Evolutionary conservation across 2,797 vertebrate genomes (phyloP).

Genomic region (Hozukius guyotensis): DNA sequence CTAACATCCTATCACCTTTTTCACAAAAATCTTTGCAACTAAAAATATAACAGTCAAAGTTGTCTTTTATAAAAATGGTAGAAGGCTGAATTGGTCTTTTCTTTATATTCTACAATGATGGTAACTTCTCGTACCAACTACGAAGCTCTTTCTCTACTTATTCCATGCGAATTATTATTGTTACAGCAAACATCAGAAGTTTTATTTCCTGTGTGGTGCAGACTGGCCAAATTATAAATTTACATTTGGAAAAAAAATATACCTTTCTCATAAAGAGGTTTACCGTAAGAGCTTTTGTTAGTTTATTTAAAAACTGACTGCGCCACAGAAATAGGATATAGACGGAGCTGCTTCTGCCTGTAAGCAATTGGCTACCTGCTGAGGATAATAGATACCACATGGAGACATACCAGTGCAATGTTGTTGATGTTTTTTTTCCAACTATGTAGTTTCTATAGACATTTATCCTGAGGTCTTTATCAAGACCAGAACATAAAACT

Average conservation of each 20-base stretch:
- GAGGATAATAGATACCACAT: conserved; percentile 21
- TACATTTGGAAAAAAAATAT: neutral
- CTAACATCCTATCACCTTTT: neutral
- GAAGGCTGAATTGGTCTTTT: neutral
- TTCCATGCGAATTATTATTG: neutral
- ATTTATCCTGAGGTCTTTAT: conserved; percentile 47
- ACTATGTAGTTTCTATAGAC: conserved; percentile 20
- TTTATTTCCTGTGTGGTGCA: neutral
- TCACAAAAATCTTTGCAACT: neutral
- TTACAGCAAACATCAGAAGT: neutral
- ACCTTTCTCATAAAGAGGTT: neutral
- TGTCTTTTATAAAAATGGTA: neutral
- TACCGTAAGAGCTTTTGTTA: neutral
- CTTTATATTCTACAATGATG: neutral
- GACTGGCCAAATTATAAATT: neutral
- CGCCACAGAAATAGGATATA: conserved; percentile 7
- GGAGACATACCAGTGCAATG: neutral
- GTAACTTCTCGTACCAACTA: neutral
- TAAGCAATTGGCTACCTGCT: conserved; percentile 15
- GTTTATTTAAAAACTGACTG: neutral
- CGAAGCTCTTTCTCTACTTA: neutral
- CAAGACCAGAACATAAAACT: conserved; percentile 26
- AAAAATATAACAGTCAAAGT: neutral
- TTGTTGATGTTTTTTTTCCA: neutral
- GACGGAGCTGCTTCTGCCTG: neutral